Evolutionary conservation across 2,888 invertebrate species (phyloP).

Genomic region (Calliopum simillimum): DNA sequence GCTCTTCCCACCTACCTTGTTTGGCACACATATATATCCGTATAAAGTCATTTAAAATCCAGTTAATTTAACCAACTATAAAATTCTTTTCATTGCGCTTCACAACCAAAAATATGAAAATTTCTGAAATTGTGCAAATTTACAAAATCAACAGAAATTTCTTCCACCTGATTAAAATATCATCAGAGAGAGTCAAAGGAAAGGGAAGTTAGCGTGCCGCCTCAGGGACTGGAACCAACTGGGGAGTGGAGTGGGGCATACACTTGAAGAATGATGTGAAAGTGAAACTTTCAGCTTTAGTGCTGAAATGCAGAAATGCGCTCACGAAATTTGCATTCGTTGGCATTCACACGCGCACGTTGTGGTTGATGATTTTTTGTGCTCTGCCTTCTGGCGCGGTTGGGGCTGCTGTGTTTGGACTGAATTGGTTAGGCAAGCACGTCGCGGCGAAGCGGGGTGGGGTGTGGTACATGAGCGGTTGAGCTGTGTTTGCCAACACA

Average conservation of each 20-base stretch:
- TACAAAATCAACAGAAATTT: constrained; percentile 54
- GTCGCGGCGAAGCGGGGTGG: not conserved
- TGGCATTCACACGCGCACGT: not conserved
- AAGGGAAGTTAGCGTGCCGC: not conserved
- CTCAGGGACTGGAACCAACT: not conserved
- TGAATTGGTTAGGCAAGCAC: not conserved
- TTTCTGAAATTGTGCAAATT: constrained; percentile 27
- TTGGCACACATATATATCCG: too few species aligned
- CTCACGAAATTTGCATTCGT: constrained; percentile 20
- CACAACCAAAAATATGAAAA: constrained; percentile 19
- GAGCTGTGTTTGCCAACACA: not conserved
- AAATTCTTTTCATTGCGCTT: constrained; percentile 22
- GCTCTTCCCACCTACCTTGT: too few species aligned
- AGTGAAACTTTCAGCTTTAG: constrained; percentile 18
- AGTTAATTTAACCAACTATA: constrained; percentile 28
- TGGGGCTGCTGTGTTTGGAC: not conserved
- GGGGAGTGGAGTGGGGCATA: not conserved
- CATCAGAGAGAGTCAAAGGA: constrained; percentile 37
- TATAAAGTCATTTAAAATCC: constrained; percentile 30
- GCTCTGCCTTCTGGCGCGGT: not conserved
- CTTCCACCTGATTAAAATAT: constrained; percentile 54
- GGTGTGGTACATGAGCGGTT: not conserved
- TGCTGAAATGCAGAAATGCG: constrained; percentile 25
- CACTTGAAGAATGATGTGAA: constrained; percentile 1
- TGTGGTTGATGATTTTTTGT: not conserved